A percentile compares a stretch with the other conserved stretches of the same genome.
phyloP scores from a whole-genome alignment of 2,797 vertebrate genomes.

The Ataeniobius toweri region DNA sequence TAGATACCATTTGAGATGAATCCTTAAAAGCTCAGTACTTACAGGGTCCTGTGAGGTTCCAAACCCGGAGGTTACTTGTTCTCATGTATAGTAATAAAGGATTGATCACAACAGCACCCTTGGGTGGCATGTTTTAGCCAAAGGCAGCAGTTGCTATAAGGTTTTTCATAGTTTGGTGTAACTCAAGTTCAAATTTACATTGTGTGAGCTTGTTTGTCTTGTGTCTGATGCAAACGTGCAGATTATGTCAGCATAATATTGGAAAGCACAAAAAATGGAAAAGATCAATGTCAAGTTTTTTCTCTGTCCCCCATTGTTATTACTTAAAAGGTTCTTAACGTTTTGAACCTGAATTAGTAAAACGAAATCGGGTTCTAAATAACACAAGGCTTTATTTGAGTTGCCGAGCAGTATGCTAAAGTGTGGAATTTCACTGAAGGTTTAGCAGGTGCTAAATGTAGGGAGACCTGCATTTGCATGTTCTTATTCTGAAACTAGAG shows the following conservation, averaged over 20 bases:
- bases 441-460: not conserved
- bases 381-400: not conserved
- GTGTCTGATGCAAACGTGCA: constrained; percentile 30
- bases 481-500: not conserved
- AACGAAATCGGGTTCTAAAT: not conserved
- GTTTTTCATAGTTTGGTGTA: not conserved
- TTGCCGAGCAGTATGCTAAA: not conserved
- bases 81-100: not conserved
- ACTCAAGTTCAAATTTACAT: constrained; percentile 5
- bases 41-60: not conserved
- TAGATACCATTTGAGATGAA: not conserved
- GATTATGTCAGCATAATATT: constrained; percentile 72
- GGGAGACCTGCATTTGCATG: not conserved
- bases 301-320: constrained; percentile 53
- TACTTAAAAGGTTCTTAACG: constrained; percentile 66
- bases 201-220: constrained; percentile 11
- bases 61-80: not conserved
- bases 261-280: constrained; percentile 41
- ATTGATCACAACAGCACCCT: not conserved
- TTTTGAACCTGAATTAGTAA: not conserved
- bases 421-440: not conserved
- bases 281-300: constrained; percentile 36
- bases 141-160: not conserved
- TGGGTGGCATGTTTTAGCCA: not conserved
- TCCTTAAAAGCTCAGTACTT: not conserved